phyloP scores from a whole-genome alignment of 2,888 invertebrate species.

The Dioctria linearis region DNA sequence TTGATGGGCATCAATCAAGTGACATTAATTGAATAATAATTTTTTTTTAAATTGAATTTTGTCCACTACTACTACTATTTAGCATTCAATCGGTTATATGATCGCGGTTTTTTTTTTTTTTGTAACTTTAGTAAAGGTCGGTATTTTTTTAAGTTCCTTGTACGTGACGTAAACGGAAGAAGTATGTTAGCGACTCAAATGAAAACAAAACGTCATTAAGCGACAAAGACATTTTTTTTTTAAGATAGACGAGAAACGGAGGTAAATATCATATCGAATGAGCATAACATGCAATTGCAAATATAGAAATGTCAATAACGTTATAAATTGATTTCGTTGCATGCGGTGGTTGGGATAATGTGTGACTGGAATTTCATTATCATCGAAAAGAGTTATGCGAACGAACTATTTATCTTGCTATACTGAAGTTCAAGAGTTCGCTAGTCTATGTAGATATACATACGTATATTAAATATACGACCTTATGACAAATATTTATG shows the following conservation, averaged over 20 bases:
- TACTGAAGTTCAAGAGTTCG: conserved; percentile 36
- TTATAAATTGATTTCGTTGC: conserved; percentile 16
- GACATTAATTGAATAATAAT: conserved; percentile 33
- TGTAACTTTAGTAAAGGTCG: conserved; percentile 33
- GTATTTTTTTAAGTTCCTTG: conserved; percentile 29
- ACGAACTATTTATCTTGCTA: conserved; percentile 11
- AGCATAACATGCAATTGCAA: not conserved
- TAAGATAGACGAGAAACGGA: not conserved
- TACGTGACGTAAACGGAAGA: conserved; percentile 26
- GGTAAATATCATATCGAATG: not conserved
- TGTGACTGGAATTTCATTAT: conserved; percentile 28
- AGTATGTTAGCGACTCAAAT: conserved; percentile 28
- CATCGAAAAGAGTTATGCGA: not conserved
- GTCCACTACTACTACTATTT: not conserved
- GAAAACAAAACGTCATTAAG: conserved; percentile 34
- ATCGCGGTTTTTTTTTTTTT: not conserved
- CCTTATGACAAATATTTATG: no score
- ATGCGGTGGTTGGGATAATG: not conserved
- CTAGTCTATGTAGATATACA: not conserved
- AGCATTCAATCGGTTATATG: conserved; percentile 7
- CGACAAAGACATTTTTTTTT: no score
- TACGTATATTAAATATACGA: no score
- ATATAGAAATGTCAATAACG: conserved; percentile 30
- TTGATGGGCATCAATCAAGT: conserved; percentile 6
- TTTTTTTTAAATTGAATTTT: conserved; percentile 9